phyloP scores from a whole-genome alignment of 1,140 invertebrate genomes.

The Drosophila kurseongensis region DNA sequence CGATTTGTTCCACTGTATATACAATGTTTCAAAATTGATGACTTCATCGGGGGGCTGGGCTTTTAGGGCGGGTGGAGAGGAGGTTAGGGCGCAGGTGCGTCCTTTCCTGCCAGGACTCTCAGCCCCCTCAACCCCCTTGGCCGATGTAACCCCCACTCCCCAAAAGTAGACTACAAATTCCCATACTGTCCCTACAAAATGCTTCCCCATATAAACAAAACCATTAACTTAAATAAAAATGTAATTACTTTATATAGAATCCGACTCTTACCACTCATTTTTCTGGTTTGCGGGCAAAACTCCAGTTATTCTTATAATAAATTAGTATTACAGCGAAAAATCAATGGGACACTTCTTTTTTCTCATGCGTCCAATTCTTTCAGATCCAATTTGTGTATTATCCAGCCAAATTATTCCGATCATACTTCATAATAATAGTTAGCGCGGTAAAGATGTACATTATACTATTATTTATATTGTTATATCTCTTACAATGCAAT shows the following conservation, averaged over 20 bases:
- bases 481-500: not conserved
- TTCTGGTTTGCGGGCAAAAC: not conserved
- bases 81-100: slow-evolving; percentile 42
- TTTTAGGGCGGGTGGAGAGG: slow-evolving; percentile 1
- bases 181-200: slow-evolving; percentile 25
- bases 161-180: slow-evolving; percentile 45
- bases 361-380: not conserved
- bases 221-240: not conserved
- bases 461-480: no score
- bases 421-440: no score
- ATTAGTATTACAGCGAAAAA: slow-evolving; percentile 15
- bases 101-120: slow-evolving; percentile 26
- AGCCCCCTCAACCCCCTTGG: not conserved
- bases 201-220: not conserved
- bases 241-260: not conserved
- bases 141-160: slow-evolving; percentile 3
- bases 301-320: slow-evolving; percentile 3
- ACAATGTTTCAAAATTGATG: slow-evolving; percentile 42
- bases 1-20: slow-evolving; percentile 2
- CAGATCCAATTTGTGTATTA: not conserved
- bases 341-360: slow-evolving; percentile 25
- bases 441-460: no score
- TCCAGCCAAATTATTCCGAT: not conserved
- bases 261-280: slow-evolving; percentile 20
- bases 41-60: slow-evolving; percentile 41